These are phyloP conservation scores for Gryon sp. DNA, from an alignment of 1,140 invertebrate species.

Conservation along the genomic window DNA sequence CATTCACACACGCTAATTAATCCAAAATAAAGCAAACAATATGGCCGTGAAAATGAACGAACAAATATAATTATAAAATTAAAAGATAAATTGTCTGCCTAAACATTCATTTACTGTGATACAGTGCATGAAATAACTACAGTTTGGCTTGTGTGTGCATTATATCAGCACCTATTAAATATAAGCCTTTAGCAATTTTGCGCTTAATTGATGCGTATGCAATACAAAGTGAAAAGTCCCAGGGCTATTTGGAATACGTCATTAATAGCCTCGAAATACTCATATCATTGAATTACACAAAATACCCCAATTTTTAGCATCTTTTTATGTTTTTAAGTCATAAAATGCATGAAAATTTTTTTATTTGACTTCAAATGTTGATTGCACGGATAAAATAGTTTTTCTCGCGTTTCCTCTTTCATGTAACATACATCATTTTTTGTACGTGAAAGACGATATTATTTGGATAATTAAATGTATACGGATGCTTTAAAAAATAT, in stretches of 20 bases:
- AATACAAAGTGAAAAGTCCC: slow-evolving; percentile 40
- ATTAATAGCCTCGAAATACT: slow-evolving; percentile 35
- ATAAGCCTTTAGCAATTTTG: slow-evolving; percentile 67
- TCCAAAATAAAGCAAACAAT: slow-evolving; percentile 73
- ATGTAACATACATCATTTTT: no score
- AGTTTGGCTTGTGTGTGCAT: slow-evolving; percentile 23
- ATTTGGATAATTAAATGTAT: neutral
- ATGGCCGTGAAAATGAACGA: slow-evolving; percentile 67
- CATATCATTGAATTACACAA: slow-evolving; percentile 9
- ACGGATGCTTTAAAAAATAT: slow-evolving; percentile 7
- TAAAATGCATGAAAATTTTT: no score
- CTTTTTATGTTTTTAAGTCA: no score
- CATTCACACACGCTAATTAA: slow-evolving; percentile 63
- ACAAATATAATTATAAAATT: slow-evolving; percentile 71
- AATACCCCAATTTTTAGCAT: no score
- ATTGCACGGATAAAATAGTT: no score
- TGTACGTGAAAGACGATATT: no score
- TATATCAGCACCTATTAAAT: slow-evolving; percentile 58
- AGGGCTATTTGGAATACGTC: slow-evolving; percentile 40
- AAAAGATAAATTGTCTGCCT: slow-evolving; percentile 73
- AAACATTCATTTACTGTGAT: slow-evolving; percentile 59
- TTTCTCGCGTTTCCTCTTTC: no score
- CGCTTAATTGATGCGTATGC: slow-evolving; percentile 66
- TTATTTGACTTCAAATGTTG: no score
- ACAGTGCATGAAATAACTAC: slow-evolving; percentile 34